Conservation (phyloP, 2,797 vertebrate species). For the Acanthopagrus latus region DNA sequence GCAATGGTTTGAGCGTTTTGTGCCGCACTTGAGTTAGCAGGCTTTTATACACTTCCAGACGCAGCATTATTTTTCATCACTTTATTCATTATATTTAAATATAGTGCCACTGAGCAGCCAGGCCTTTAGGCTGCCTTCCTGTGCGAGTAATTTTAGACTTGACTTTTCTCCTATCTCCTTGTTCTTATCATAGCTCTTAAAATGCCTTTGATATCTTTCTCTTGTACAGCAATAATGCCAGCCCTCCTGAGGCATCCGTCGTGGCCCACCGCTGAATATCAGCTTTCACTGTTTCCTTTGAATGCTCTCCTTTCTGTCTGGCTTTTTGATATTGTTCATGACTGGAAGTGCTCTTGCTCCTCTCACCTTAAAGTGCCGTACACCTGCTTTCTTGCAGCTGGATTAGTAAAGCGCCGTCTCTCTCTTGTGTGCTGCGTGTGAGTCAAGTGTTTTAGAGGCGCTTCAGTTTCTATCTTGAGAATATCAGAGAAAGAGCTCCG, state of each 20-base stretch:
- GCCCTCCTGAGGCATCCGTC: conserved; percentile 51
- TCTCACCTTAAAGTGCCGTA: conserved; percentile 28
- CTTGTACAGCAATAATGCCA: conserved; percentile 43
- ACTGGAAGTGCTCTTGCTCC: conserved; percentile 2
- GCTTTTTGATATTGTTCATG: conserved; percentile 37
- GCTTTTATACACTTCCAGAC: conserved; percentile 16
- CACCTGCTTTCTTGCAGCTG: conserved; percentile 27
- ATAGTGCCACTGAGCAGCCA: background rate
- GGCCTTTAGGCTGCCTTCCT: conserved; percentile 5
- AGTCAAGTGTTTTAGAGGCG: conserved; percentile 3
- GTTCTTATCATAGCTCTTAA: conserved; percentile 70
- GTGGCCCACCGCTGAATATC: conserved; percentile 27
- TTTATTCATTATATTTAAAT: conserved; percentile 9
- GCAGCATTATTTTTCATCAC: background rate
- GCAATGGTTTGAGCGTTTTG: conserved; percentile 16
- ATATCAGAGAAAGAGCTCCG: conserved; percentile 32
- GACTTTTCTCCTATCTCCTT: conserved; percentile 51
- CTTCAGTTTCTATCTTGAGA: conserved; percentile 38
- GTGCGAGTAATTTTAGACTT: conserved; percentile 56
- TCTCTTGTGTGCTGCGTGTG: background rate
- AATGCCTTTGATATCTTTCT: conserved; percentile 66
- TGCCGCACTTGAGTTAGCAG: background rate
- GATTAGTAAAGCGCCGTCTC: conserved; percentile 3
- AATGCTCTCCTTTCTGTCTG: conserved; percentile 14
- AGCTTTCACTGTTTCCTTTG: conserved; percentile 33